A percentile compares a stretch with the other conserved stretches of the same genome.
phyloP scores from a whole-genome alignment of 1,140 invertebrate genomes.

The Trichomalopsis sarcophagae region DNA sequence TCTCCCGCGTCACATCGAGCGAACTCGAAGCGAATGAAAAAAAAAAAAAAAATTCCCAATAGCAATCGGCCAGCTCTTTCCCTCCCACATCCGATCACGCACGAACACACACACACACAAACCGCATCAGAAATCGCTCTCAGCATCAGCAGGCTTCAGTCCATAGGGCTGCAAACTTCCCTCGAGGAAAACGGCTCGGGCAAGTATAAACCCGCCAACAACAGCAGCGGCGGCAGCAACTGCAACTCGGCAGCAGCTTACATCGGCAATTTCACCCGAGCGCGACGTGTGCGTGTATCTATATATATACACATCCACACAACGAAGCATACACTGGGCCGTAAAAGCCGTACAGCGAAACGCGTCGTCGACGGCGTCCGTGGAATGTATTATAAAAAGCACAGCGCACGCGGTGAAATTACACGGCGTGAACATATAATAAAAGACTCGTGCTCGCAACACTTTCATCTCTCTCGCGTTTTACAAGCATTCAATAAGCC shows the following conservation, averaged over 20 bases:
- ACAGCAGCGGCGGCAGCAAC: not conserved
- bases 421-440: not conserved
- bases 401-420: not conserved
- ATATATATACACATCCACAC: too few species aligned
- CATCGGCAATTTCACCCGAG: not conserved
- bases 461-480: conserved; percentile 24
- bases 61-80: too few species aligned
- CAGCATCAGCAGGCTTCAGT: not conserved
- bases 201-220: not conserved
- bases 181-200: not conserved
- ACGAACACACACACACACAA: too few species aligned
- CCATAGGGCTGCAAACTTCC: not conserved
- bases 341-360: not conserved
- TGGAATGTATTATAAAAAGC: conserved; percentile 33
- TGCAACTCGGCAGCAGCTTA: not conserved
- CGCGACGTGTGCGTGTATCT: not conserved
- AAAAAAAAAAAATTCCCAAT: too few species aligned
- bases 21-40: too few species aligned
- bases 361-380: not conserved
- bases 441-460: not conserved
- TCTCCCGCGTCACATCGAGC: too few species aligned
- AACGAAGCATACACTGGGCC: not conserved
- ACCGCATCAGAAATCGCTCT: not conserved
- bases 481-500: conserved; percentile 31
- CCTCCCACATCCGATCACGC: too few species aligned